phyloP scores from a whole-genome alignment of 2,113 vertebrate genomes.

The Origma solitaria region DNA sequence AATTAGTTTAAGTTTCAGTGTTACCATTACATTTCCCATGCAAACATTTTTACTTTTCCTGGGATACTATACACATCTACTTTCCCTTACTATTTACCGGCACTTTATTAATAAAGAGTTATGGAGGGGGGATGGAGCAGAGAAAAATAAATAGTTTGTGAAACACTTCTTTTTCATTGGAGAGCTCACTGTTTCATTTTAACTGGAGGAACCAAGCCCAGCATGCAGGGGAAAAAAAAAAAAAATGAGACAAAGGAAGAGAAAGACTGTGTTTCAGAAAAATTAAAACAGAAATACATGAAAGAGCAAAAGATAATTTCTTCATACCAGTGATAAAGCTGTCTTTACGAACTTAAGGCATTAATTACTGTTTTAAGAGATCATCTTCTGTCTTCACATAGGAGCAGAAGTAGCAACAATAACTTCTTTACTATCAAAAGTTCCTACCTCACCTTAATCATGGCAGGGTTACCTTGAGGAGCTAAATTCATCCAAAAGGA shows the following conservation, averaged over 20 bases:
- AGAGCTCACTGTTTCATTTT: neutral
- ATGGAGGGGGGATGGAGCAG: fast-evolving
- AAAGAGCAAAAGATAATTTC: neutral
- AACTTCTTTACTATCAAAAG: neutral
- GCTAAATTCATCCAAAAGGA: neutral
- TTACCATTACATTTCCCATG: neutral
- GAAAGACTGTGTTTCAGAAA: neutral
- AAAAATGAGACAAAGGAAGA: neutral
- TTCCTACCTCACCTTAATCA: neutral
- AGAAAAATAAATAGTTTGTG: neutral
- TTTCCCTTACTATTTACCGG: neutral
- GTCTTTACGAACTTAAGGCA: neutral
- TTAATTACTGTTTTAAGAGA: neutral
- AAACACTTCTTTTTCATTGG: neutral
- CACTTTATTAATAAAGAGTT: neutral
- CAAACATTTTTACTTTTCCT: neutral
- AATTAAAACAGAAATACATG: neutral
- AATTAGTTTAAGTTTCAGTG: neutral
- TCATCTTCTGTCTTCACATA: neutral
- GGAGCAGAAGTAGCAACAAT: neutral
- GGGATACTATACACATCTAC: too few relatives aligned
- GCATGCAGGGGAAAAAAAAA: neutral
- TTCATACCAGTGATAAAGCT: neutral
- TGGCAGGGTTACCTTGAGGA: neutral
- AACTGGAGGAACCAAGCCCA: neutral